phyloP scores from a whole-genome alignment of 2,113 vertebrate species.

The Grammomys dolichurus region DNA sequence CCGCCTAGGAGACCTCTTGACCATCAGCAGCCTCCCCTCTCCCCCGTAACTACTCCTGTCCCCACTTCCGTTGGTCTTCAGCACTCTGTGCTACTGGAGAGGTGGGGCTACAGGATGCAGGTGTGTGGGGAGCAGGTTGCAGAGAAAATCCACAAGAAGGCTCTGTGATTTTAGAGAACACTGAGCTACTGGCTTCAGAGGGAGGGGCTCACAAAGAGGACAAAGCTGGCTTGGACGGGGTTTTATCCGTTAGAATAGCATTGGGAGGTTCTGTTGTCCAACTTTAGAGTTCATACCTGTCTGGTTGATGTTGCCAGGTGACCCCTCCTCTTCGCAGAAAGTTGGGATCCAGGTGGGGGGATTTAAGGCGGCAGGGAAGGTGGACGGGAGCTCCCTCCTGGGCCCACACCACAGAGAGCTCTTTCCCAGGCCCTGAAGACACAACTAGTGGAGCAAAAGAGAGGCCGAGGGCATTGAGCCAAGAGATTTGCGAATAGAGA shows the following conservation, averaged over 20 bases:
- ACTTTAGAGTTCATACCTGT: constrained; percentile 74
- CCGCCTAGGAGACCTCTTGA: background rate
- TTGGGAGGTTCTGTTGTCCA: background rate
- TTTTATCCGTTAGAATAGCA: background rate
- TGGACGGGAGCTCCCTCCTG: constrained; percentile 77
- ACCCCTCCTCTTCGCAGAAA: constrained; percentile 57
- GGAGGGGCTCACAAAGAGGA: background rate
- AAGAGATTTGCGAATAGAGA: background rate
- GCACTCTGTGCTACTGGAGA: background rate
- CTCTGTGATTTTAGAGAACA: no score
- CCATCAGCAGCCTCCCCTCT: background rate
- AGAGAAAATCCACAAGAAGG: background rate
- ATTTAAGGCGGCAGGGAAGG: constrained; percentile 83
- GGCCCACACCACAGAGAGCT: constrained; percentile 83
- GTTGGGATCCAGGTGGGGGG: constrained; percentile 3
- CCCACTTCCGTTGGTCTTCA: background rate
- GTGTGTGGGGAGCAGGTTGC: background rate
- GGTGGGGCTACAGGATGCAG: background rate
- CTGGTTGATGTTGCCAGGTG: constrained; percentile 78
- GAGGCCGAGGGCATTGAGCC: constrained; percentile 48
- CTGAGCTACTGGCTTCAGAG: background rate
- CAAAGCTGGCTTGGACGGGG: background rate
- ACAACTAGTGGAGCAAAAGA: constrained; percentile 71
- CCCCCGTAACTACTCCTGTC: background rate
- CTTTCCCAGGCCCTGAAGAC: constrained; percentile 27